phyloP scores from a whole-genome alignment of 2,113 vertebrate species.

The Connochaetes taurinus region DNA sequence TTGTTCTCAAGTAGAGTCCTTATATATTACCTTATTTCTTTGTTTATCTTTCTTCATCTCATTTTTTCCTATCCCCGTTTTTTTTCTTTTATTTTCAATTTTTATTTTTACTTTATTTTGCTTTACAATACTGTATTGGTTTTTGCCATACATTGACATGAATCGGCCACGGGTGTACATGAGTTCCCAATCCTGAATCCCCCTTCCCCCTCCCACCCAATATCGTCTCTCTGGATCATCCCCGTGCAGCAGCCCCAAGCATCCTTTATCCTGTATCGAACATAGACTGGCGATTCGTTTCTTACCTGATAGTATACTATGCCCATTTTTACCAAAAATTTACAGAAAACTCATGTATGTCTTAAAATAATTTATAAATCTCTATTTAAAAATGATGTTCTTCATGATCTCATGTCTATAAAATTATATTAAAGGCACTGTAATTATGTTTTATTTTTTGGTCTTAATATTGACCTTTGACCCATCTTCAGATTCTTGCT shows the following conservation, averaged over 20 bases:
- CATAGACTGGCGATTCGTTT: too few relatives aligned
- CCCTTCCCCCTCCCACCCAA: too few relatives aligned
- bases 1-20: not conserved
- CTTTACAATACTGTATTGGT: too few relatives aligned
- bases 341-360: not conserved
- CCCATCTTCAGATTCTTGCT: not conserved
- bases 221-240: too few relatives aligned
- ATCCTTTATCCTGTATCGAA: too few relatives aligned
- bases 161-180: too few relatives aligned
- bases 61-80: not conserved
- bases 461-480: not conserved
- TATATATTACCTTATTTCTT: not conserved
- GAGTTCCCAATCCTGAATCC: too few relatives aligned
- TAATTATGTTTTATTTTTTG: not conserved
- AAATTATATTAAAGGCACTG: not conserved
- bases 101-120: too few relatives aligned
- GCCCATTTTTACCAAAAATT: not conserved
- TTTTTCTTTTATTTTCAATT: rapidly evolving
- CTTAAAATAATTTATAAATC: not conserved
- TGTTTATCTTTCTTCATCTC: not conserved
- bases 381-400: not conserved
- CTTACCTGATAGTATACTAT: too few relatives aligned
- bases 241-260: too few relatives aligned
- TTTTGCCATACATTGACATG: too few relatives aligned
- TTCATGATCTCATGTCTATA: not conserved